Evolutionary conservation across 2,797 vertebrate genomes (phyloP).

Genomic region (Phoxinus dragarum): DNA sequence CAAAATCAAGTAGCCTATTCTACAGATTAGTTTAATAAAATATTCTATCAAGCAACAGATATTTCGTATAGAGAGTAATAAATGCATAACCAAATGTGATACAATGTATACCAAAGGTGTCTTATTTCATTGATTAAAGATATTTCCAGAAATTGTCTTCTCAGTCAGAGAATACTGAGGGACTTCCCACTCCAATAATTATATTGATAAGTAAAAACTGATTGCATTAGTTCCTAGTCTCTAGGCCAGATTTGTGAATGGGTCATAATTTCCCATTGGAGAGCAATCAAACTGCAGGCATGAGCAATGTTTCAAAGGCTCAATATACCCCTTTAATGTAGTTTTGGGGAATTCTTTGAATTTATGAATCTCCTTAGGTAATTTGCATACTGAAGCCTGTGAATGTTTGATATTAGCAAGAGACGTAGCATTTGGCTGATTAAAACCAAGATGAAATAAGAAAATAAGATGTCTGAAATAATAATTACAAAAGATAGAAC

Average conservation of each 20-base stretch:
- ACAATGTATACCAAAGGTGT: background rate
- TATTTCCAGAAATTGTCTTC: background rate
- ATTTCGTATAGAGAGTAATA: background rate
- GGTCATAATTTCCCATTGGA: slow-evolving; percentile 43
- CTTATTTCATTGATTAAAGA: background rate
- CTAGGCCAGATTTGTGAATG: background rate
- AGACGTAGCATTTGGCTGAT: slow-evolving; percentile 49
- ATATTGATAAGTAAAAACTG: background rate
- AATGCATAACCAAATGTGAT: background rate
- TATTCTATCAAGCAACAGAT: background rate
- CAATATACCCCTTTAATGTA: slow-evolving; percentile 2
- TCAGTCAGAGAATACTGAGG: background rate
- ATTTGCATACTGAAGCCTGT: background rate
- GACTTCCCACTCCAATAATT: background rate
- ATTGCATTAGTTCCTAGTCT: background rate
- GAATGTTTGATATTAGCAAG: slow-evolving; percentile 32
- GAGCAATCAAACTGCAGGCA: slow-evolving; percentile 37
- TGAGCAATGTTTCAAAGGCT: slow-evolving; percentile 6
- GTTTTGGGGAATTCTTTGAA: slow-evolving; percentile 24
- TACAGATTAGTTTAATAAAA: background rate
- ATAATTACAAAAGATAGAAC: background rate
- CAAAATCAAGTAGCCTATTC: background rate
- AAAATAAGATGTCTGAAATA: background rate
- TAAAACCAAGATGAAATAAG: slow-evolving; percentile 21
- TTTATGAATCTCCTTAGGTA: background rate